Percentiles rank a stretch among this genome's conserved stretches.
These are phyloP conservation scores for Drosophila aldrichi DNA, from an alignment of 2,888 invertebrate genomes.

Conservation along the genomic window DNA sequence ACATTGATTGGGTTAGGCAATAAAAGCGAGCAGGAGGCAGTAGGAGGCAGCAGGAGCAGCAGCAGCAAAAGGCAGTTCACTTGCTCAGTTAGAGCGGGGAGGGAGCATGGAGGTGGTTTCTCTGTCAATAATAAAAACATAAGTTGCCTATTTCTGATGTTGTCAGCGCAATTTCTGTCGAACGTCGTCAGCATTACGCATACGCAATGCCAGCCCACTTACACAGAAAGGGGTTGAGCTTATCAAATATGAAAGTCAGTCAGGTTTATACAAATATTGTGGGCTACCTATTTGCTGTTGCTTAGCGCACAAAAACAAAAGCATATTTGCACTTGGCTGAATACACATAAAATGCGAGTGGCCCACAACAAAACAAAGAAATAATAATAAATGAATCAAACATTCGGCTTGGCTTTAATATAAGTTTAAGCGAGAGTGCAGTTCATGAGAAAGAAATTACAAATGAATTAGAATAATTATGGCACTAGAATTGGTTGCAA, in stretches of 20 bases:
- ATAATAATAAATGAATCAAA: background rate
- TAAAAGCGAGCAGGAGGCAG: constrained; percentile 38
- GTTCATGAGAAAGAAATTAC: too few relatives aligned
- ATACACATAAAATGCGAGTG: background rate
- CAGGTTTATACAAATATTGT: constrained; percentile 10
- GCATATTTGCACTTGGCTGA: constrained; percentile 1
- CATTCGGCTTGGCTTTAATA: background rate
- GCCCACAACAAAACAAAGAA: background rate
- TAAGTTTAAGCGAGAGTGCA: too few relatives aligned
- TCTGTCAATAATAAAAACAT: constrained; percentile 78
- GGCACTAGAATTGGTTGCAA: too few relatives aligned
- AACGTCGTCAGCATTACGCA: constrained; percentile 54
- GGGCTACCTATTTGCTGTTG: background rate
- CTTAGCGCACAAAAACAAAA: background rate
- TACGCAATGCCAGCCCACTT: constrained; percentile 47
- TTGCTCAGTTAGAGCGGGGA: constrained; percentile 29
- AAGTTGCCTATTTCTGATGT: constrained; percentile 70
- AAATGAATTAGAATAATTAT: too few relatives aligned
- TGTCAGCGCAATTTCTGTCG: constrained; percentile 63
- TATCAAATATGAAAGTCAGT: constrained; percentile 13
- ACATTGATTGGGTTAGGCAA: constrained; percentile 77
- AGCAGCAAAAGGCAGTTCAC: constrained; percentile 15
- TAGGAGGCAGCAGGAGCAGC: too few relatives aligned
- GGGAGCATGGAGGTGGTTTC: background rate
- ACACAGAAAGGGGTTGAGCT: background rate